Evolutionary conservation across 53 echinoderm and acorn worm species (phyloP), one percentile per base, ranked within the genome.

Genomic region (Stichopus horrens): DNA sequence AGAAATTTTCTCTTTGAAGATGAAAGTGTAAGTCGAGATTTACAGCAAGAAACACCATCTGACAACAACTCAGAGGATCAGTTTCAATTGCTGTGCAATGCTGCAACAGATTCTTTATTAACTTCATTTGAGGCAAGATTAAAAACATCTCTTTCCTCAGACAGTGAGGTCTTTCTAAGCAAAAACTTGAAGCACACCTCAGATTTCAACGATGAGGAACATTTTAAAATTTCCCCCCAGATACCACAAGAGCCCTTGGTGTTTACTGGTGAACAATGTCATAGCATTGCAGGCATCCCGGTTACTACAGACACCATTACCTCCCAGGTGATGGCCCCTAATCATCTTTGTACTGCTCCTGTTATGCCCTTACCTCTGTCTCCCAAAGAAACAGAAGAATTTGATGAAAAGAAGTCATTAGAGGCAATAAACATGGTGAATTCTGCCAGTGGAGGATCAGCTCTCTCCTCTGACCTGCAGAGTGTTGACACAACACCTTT

Each of bases 401-500:
- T 85, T 23, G 86, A 86, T 23, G 92, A 92, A 58, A 86, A 77
- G 86, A 89, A 78, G 54, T 84, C 89, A 5, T 77, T 92, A n/a
- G 89, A 92, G 71, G 58, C 86, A 52, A 63, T 85, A 22, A 65
- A 63, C 65, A 66, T 23, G 65, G 59, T 52, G 21, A 52, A 51
- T 5, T 4, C 60, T 37, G 37, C 52, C 10, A 20, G 7, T 52
- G 65, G 59, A 67, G 66, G 9, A 14, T 7, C 54, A 13, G 77
- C 77, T 23, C 77, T 76, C 4, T 85, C 83, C 74, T 75, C 93
- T 10, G 93, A 92, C 51, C 74, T 86, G 83, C 75, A 55, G 21
- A 90, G 92, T 73, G 88, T 96, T 22, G 96, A 96, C 68, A 86
- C 94, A 19, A 89, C 77, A 54, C 90, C 92, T 13, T 80, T 94